Base-by-base conservation (phyloP, 2,888 invertebrate genomes). In the Chloroclysta siterata region DNA sequence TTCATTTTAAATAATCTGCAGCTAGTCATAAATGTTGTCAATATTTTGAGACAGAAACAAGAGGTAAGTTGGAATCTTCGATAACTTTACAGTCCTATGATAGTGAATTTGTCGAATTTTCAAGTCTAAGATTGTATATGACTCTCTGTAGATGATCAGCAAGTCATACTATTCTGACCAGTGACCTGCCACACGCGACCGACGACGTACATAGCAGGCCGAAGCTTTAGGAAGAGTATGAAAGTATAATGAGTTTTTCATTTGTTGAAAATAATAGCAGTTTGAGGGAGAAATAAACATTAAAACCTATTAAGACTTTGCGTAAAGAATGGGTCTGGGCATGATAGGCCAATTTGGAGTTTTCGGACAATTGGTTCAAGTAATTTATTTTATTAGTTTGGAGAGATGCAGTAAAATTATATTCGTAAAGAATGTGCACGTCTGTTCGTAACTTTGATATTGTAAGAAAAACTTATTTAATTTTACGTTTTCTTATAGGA, bases 211-310 rank as follows among this genome's bases (percentile, higher is more conserved):
- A 65, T 71, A 71, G 71, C 60, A 75, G 72, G 68, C 69, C 64
- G 69, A 70, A 65, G 70, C 69, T 47, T 22, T 22, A 22, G 65
- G 22, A 62, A 66, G 47, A 46, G 53, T 58, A 65, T 65, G 57
- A 57, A 56, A 60, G 60, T 61, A 54, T 68, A 77, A 80, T 74
- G 73, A 76, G 73, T 77, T 74, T 68, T 73, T 74, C 73, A 70
- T 75, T 75, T 66, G 70, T 73, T 75, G 55, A 60, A 77, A 77
- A 70, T 69, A 70, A 73, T 73, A 68, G 70, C 62, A 64, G 60
- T 70, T 67, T 50, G 39, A 33, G 57, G 55, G 64, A 66, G 51
- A 63, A 70, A 69, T 65, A 68, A 64, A 66, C 64, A 66, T 71
- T 62, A 69, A 57, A 60, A 52, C 44, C 53, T 44, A 53, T 61